These are phyloP conservation scores for Centruroides sculpturatus DNA, from an alignment of 1,140 invertebrate species.

Conservation along the genomic window DNA sequence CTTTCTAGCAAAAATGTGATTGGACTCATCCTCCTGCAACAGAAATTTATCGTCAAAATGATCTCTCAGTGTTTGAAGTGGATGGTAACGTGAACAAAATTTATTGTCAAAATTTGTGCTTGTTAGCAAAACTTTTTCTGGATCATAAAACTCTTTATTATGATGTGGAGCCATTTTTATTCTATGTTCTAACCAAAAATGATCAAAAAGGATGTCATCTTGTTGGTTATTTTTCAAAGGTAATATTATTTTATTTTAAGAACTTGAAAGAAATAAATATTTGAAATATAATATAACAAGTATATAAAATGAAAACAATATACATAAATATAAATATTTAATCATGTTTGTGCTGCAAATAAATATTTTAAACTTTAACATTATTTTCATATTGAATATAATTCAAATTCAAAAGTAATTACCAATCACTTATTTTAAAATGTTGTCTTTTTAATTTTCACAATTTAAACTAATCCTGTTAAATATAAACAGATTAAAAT, in stretches of 20 bases:
- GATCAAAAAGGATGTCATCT: slow-evolving; percentile 51
- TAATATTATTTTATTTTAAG: slow-evolving; percentile 11
- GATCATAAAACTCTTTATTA: slow-evolving; percentile 98
- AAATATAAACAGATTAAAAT: too few relatives aligned
- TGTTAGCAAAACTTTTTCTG: slow-evolving; percentile 91
- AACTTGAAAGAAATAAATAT: too few relatives aligned
- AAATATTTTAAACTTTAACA: too few relatives aligned
- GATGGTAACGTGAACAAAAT: slow-evolving; percentile 96
- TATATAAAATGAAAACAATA: too few relatives aligned
- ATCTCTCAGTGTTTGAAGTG: slow-evolving; percentile 68
- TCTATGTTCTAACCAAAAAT: slow-evolving; percentile 90
- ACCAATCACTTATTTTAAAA: too few relatives aligned
- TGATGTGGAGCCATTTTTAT: slow-evolving; percentile 96
- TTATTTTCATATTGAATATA: too few relatives aligned
- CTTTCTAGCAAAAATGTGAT: slow-evolving; percentile 55
- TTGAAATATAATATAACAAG: too few relatives aligned
- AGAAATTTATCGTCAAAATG: slow-evolving; percentile 81
- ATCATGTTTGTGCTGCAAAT: too few relatives aligned
- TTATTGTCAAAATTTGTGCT: slow-evolving; percentile 95
- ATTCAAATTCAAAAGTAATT: too few relatives aligned
- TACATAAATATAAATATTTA: too few relatives aligned
- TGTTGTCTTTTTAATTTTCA: too few relatives aligned
- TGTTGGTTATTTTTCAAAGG: slow-evolving; percentile 41
- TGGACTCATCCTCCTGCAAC: slow-evolving; percentile 90
- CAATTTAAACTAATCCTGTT: too few relatives aligned